Evolutionary conservation across 2,888 invertebrate species (phyloP), one percentile per base, ranked within the genome.

Genomic region (Malacosoma neustria): DNA sequence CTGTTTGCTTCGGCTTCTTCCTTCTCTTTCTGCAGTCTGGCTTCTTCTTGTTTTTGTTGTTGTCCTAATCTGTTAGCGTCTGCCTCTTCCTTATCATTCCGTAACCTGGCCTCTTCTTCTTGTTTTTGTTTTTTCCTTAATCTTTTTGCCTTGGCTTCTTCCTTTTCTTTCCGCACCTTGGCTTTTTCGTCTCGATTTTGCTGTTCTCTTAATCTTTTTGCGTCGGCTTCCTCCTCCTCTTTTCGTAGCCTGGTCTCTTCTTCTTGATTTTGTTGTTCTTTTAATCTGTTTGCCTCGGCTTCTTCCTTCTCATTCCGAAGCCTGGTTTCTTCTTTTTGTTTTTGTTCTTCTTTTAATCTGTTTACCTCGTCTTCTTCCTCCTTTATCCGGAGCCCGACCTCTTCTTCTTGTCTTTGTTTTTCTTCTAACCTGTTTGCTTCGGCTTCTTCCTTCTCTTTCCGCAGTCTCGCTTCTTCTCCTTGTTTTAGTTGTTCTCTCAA

Each of bases 311-410:
- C 45, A 37, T 42, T 38, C 3, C 37, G n/a, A n/a, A n/a, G n/a
- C n/a, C n/a, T n/a, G n/a, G n/a, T n/a, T n/a, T 11, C 14, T 45
- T 29, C 33, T 51, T 45, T 39, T 43, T 44, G 12, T 44, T 31
- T 5, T 47, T 36, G 30, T 46, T 35, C 13, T 48, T 22, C 22
- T n/a, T n/a, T n/a, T n/a, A n/a, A n/a, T n/a, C 51, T 15, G 29
- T 35, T 14, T 44, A 44, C 22, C 14, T 46, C 37, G 14, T 45
- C 30, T 44, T 50, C 11, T 9, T n/a, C 11, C 1, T 14, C 9
- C 30, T 36, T 0, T 32, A 33, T 15, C 9, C 7, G 9, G 13
- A 3, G 1, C 11, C 14, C 6, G 11, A 4, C 13, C 12, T 37
- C 15, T 1, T n/a, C n/a, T n/a, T 12, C 9, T 32, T 30, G 38